Base-by-base conservation (phyloP, 1,140 invertebrate genomes). In the Drosophila varians region DNA sequence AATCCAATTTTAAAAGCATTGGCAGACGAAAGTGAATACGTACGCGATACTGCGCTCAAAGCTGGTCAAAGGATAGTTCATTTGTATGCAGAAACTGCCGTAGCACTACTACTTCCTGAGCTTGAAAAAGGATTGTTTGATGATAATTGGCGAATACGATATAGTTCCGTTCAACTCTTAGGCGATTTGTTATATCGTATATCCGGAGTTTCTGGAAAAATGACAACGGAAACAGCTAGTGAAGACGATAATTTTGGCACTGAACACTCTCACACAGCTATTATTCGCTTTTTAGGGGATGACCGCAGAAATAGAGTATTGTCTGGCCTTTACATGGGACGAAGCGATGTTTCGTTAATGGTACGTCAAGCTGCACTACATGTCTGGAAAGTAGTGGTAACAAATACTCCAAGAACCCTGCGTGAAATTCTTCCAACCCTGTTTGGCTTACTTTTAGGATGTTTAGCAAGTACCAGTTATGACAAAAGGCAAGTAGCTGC, bases 201-300 rank as follows among this genome's bases (percentile, higher is more conserved):
- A 57, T 99, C 98, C 26, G 98, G 98, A 56, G 98, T 99, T 0
- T 97, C 97, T 49, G 98, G 98, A 45, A 99, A 99, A 92, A 99
- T 99, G 98, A 98, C 97, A 11, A 99, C 99, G 0, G 98, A 99
- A 92, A 99, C 98, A 1, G 97, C 97, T 2, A 96, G 96, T 77
- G 99, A 99, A 91, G 99, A 99, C 92, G 99, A 99, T 90, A 99
- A 99, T 91, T 99, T 99, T 92, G 99, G 98, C 51, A 99, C 99
- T 0, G 98, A 99, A 92, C 96, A 97, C 76, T 99, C 98, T 0
- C 97, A 99, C 80, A 93, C 94, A 90, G 96, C 97, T 0, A 99
- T 99, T 70, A 96, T 99, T 55, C 93, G 93, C 16, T 95, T 96
- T 4, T 92, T 99, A 4, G 98, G 99, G 7, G 93, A 93, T 3